Conservation (phyloP, 2,113 vertebrate genomes). For the Aphyosemion australe region DNA sequence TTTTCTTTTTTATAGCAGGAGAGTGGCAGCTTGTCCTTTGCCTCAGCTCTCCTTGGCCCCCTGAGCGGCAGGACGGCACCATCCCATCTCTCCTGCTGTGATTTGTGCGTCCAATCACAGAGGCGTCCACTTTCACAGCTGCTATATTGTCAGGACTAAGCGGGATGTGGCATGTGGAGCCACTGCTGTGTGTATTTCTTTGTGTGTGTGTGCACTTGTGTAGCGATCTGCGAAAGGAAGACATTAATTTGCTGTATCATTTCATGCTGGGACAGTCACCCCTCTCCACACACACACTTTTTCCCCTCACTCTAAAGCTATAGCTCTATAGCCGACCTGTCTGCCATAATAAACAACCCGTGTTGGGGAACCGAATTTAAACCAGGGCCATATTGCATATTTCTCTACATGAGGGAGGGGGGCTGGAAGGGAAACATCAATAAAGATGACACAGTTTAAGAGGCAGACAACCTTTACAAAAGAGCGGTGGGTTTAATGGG, state of each 20-base stretch:
- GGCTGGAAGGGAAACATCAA: conserved; percentile 74
- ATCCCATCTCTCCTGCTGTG: conserved; percentile 63
- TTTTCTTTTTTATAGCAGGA: conserved; percentile 25
- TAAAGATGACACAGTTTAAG: conserved; percentile 82
- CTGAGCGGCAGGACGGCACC: conserved; percentile 33
- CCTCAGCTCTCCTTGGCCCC: conserved; percentile 33
- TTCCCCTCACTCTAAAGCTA: conserved; percentile 29
- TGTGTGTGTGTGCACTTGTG: conserved; percentile 44
- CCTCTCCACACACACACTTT: conserved; percentile 15
- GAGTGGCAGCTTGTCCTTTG: conserved; percentile 70
- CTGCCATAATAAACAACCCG: conserved; percentile 81
- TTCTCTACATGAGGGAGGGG: conserved; percentile 58
- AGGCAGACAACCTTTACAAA: conserved; percentile 86
- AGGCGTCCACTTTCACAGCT: conserved; percentile 74
- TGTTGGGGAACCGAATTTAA: conserved; percentile 79
- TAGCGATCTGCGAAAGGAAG: conserved; percentile 67
- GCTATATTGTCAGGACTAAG: conserved; percentile 72
- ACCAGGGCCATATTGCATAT: conserved; percentile 78
- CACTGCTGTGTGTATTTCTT: conserved; percentile 55
- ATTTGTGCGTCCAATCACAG: conserved; percentile 75
- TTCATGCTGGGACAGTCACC: conserved; percentile 67
- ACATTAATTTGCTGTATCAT: conserved; percentile 82
- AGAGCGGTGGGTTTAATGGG: conserved; percentile 79
- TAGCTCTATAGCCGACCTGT: conserved; percentile 55
- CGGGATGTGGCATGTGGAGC: conserved; percentile 64